Base-by-base conservation (phyloP, 2,797 vertebrate genomes). In the Synaphobranchus kaupii region DNA sequence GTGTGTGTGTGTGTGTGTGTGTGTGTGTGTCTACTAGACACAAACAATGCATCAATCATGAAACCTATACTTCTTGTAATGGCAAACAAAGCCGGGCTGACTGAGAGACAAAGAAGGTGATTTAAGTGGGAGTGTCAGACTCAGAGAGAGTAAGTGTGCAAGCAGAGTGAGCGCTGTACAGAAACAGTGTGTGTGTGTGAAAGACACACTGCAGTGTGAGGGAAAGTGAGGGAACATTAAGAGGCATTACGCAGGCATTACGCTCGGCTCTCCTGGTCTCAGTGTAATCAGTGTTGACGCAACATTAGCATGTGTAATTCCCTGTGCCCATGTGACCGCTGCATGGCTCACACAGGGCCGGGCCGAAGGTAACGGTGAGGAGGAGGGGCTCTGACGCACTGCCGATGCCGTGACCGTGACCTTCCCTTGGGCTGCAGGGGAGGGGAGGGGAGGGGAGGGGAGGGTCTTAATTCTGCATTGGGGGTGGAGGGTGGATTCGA, bases 211-310 rank as follows among this genome's bases (percentile, higher is more conserved):
- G 48, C 10, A 56, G 12, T 88, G 15, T 78, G 20, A 86, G 60
- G 86, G 60, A 71, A 17, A 86, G 87, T 34, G 85, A 80, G 58
- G 60, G 63, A 28, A 81, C 68, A 82, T 84, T 89, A 90, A 88
- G 84, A 68, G 84, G 87, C 48, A 63, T 78, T 68, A 44, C 68
- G 85, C 87, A 89, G 89, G 84, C n/a, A n/a, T n/a, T n/a, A 85
- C 87, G 89, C 89, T 88, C 83, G 84, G 87, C 83, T 56, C 88
- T 80, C 71, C 60, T 22, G 71, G 34, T 84, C 84, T 88, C 13
- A 0, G 73, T 4, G 39, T 89, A 88, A 90, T 89, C 85, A 54
- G 85, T 4, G 68, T 54, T 86, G 88, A 89, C 60, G 50, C 83
- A 78, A 81, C 60, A 31, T 87, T 89, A 86, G 84, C 68, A 73